Evolutionary conservation across 2,888 invertebrate genomes (phyloP).

Genomic region (Lepidochitona cinerea): DNA sequence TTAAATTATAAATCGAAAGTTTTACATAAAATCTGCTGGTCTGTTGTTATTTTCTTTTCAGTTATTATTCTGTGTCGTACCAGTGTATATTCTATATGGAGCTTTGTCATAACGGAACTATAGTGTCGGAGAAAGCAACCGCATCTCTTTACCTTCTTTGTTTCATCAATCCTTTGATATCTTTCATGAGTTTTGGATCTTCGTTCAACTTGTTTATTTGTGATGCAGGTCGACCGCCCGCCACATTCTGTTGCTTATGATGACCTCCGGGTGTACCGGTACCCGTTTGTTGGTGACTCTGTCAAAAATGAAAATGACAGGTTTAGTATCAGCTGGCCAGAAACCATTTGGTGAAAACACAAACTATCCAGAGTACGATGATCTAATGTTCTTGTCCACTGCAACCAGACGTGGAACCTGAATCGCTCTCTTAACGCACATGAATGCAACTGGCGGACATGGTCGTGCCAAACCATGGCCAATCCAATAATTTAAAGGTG

Average conservation of each 20-base stretch:
- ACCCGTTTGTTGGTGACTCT: neutral
- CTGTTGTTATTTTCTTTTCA: too few relatives aligned
- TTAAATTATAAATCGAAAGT: too few relatives aligned
- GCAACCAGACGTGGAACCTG: too few relatives aligned
- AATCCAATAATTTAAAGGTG: too few relatives aligned
- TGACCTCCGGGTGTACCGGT: neutral
- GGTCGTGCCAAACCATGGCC: too few relatives aligned
- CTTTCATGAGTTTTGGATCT: neutral
- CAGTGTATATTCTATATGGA: too few relatives aligned
- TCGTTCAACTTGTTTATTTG: neutral
- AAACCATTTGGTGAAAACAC: neutral
- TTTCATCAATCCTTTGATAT: neutral
- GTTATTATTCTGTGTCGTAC: too few relatives aligned
- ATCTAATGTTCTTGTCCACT: neutral
- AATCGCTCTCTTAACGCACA: too few relatives aligned
- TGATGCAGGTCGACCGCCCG: neutral
- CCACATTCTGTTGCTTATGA: neutral
- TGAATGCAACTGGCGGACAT: too few relatives aligned
- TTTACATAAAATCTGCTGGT: too few relatives aligned
- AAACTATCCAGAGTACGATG: neutral
- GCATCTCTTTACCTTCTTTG: neutral
- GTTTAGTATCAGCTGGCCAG: neutral
- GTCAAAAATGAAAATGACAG: neutral
- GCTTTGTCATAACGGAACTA: too few relatives aligned
- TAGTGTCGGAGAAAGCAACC: too few relatives aligned